Evolutionary conservation across 2,797 vertebrate species (phyloP), one percentile per base, ranked within the genome.

Genomic region (Semotilus atromaculatus): DNA sequence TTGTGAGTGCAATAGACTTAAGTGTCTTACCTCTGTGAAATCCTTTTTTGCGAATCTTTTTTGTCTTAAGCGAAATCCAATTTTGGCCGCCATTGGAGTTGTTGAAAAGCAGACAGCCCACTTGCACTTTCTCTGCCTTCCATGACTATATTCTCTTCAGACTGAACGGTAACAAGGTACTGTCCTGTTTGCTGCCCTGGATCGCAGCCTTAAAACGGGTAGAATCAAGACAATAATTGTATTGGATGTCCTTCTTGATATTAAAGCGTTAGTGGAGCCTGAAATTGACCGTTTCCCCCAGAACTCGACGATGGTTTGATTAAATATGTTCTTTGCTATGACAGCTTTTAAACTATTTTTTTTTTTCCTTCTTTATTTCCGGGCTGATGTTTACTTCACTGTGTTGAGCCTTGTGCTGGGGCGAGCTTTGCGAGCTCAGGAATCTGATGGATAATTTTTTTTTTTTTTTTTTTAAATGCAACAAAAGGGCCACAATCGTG

Each of bases 151-250:
- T 91, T 94, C 91, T 93, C 91, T 91, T 93, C 92, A 90, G 92
- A 93, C 93, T 92, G 92, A 94, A 92, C 92, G 93, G 94, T 94
- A 93, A 93, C 92, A 93, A 89, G 94, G 94, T 95, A 95, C 95
- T 94, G 94, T 95, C 94, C 94, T 94, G 93, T 95, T 93, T 91
- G 93, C 94, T 91, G 84, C 94, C 92, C 74, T 81, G 84, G 18
- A 89, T 9, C 90, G 93, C 88, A 92, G 93, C 92, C 90, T 94
- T 93, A 93, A 95, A 94, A 95, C 95, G 93, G 95, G 94, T 95
- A 95, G 94, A 90, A 94, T 93, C 94, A 95, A 93, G 91, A 95
- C 94, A 93, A 94, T 92, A 95, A 94, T 93, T 95, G 94, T 96
- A 94, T 94, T 95, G 94, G 94, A 94, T 94, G 94, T 94, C 92